Base-by-base conservation (phyloP, 2,888 invertebrate genomes). In the Amphipyra tragopoginis region DNA sequence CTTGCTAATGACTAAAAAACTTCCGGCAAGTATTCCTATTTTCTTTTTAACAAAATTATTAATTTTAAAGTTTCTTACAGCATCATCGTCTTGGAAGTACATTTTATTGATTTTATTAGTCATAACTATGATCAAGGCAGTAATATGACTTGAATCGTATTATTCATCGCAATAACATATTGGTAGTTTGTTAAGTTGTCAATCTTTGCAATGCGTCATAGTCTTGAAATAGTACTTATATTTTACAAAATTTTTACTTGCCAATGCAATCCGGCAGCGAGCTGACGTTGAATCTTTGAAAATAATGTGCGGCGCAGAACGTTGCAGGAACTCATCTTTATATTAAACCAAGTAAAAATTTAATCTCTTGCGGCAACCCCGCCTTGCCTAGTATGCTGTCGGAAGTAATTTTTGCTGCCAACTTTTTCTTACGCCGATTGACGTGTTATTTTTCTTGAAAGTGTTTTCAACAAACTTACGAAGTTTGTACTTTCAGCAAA, bases 291-390 rank as follows among this genome's bases (percentile, higher is more conserved):
- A 29, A 29, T 62, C 15, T 69, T 63, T 48, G 26, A 66, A 65
- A 59, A 62, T 69, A 60, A 56, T 51, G 38, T 56, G 51, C 26
- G 47, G 14, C 38, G 33, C 14, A 55, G 55, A 72, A 72, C 52
- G 10, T 52, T 53, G 61, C 44, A 70, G 44, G 44, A 66, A 66
- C 49, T 66, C 62, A 45, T 64, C 45, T 70, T 64, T 44, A 58
- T 66, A 66, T 73, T 62, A 66, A 71, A 62, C 49, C 52, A 66
- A 72, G 64, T 71, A 75, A 75, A 73, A 74, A 65, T 72, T 38
- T 65, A 75, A 72, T 75, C 62, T 68, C 54, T 75, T 56, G 53
- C 47, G 51, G 56, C 40, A 56, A 48, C 56, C 29, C 50, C 49
- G 44, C 49, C 45, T 52, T 44, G 40, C 47, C 49, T 58, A 47